Conservation (phyloP, 2,888 invertebrate genomes). For the Aporophyla nigra region DNA sequence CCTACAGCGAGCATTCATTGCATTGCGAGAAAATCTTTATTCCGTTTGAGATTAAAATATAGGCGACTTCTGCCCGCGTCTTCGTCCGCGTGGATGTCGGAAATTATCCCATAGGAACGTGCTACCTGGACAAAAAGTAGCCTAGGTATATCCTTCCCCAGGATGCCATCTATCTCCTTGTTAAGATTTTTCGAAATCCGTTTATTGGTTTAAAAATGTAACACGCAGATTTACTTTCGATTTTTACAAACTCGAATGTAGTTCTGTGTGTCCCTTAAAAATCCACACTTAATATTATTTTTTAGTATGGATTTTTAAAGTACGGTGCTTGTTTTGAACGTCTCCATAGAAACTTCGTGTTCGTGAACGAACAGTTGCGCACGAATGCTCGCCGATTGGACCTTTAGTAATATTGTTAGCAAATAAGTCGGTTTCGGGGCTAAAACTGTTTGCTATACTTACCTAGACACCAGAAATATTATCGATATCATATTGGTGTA, state of each 20-base stretch:
- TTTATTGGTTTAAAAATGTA: no score
- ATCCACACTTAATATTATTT: no score
- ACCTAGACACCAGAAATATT: background rate
- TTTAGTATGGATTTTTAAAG: background rate
- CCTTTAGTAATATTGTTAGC: background rate
- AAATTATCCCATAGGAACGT: no score
- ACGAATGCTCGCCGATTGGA: background rate
- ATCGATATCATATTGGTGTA: conserved; percentile 2
- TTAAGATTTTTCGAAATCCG: no score
- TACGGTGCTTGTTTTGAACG: background rate
- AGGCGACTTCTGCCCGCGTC: no score
- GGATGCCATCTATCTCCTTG: no score
- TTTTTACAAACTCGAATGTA: no score
- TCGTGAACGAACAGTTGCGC: background rate
- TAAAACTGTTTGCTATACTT: conserved; percentile 6
- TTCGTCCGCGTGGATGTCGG: no score
- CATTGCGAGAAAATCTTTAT: background rate
- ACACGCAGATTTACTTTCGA: no score
- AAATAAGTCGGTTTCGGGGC: background rate
- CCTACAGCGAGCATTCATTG: conserved; percentile 1
- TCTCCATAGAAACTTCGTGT: background rate
- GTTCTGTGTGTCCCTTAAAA: no score
- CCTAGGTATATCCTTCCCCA: no score
- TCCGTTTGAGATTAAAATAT: background rate
- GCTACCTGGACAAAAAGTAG: no score